Evolutionary conservation across 2,888 invertebrate genomes (phyloP).

Genomic region (Thelaira solivaga): DNA sequence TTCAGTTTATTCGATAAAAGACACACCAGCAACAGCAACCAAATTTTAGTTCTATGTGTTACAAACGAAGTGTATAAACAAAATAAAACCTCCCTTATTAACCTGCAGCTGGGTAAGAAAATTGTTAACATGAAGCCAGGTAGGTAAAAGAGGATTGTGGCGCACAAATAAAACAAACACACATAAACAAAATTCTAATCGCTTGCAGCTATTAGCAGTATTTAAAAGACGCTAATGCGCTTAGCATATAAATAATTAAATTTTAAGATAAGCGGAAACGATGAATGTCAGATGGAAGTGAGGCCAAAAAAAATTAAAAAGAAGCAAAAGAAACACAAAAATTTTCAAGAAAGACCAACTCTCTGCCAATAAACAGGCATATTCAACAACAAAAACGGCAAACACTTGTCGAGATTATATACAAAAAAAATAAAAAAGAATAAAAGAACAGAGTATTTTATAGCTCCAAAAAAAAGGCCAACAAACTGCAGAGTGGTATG

Average conservation of each 20-base stretch:
- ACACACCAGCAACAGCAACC: background rate
- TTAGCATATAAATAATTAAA: conserved; percentile 67
- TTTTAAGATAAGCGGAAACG: conserved; percentile 66
- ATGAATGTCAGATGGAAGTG: conserved; percentile 62
- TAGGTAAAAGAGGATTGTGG: conserved; percentile 3
- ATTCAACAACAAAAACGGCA: conserved; percentile 13
- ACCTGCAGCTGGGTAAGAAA: background rate
- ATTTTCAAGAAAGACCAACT: background rate
- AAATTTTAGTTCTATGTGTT: background rate
- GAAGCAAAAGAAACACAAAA: conserved; percentile 35
- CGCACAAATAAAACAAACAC: conserved; percentile 49
- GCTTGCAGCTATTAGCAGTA: conserved; percentile 65
- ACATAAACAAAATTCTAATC: conserved; percentile 62
- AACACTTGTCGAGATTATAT: conserved; percentile 52
- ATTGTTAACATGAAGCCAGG: no score
- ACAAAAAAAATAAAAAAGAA: background rate
- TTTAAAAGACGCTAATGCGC: conserved; percentile 67
- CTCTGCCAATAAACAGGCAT: background rate
- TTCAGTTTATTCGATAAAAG: no score
- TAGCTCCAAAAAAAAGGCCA: conserved; percentile 34
- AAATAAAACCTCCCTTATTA: background rate
- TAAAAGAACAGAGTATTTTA: background rate
- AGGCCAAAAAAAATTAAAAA: conserved; percentile 39
- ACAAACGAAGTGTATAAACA: background rate
- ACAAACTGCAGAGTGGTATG: conserved; percentile 28